A percentile compares a stretch with the other conserved stretches of the same genome.
These are phyloP conservation scores for Lutraria lutraria DNA, from an alignment of 2,888 invertebrate species.

Conservation along the genomic window DNA sequence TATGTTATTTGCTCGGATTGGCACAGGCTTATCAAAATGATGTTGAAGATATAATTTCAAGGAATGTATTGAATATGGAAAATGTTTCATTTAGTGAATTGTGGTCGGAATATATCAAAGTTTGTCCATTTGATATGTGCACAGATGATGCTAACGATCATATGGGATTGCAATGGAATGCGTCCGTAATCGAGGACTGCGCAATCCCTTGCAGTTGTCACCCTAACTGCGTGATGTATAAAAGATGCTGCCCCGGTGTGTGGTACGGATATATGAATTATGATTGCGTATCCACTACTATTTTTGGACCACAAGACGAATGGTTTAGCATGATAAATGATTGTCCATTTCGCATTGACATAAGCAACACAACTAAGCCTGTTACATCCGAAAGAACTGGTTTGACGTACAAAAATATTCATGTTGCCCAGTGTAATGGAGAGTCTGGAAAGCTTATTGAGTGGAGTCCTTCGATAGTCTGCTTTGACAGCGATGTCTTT, in stretches of 20 bases:
- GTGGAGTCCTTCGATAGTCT: neutral
- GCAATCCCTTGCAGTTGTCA: neutral
- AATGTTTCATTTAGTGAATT: neutral
- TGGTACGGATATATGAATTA: conserved; percentile 20
- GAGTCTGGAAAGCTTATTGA: neutral
- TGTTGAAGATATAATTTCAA: neutral
- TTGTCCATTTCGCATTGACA: neutral
- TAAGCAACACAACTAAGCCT: neutral
- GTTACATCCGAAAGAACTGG: neutral
- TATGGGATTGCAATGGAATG: no score
- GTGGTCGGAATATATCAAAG: neutral
- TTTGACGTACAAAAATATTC: conserved; percentile 16
- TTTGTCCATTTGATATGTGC: neutral
- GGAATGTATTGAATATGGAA: neutral
- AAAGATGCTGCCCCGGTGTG: conserved; percentile 6
- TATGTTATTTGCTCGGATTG: neutral
- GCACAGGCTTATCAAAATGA: neutral
- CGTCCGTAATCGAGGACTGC: neutral
- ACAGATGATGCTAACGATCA: neutral
- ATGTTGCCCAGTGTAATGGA: conserved; percentile 24
- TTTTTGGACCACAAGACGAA: neutral
- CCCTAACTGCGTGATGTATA: conserved; percentile 20
- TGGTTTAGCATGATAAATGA: neutral
- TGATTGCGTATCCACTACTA: neutral
- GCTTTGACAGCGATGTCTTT: neutral